These are phyloP conservation scores for Sterna hirundo DNA, from an alignment of 2,113 vertebrate species.

Conservation along the genomic window DNA sequence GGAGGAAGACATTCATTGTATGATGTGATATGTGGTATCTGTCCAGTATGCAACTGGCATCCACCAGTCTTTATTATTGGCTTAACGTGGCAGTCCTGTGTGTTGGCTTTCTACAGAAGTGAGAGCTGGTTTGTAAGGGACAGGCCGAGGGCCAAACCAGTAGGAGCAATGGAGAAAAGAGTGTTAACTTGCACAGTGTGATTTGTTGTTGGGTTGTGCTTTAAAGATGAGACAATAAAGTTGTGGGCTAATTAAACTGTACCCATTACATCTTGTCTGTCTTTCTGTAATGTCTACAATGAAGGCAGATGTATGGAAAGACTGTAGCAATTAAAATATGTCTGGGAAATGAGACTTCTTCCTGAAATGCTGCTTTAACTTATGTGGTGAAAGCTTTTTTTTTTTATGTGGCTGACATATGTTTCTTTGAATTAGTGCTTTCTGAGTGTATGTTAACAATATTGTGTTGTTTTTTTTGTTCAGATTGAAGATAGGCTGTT, in stretches of 20 bases:
- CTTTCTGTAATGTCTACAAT: background rate
- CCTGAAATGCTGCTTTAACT: background rate
- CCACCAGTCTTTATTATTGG: background rate
- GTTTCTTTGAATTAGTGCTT: background rate
- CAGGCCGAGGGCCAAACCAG: background rate
- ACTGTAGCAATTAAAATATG: background rate
- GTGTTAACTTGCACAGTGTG: background rate
- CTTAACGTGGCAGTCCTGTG: background rate
- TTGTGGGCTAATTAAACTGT: background rate
- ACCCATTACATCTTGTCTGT: background rate
- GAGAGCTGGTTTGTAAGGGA: background rate
- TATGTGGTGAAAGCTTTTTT: background rate
- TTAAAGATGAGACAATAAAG: background rate
- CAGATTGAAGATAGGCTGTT: background rate
- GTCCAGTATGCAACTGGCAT: background rate
- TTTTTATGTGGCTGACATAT: background rate
- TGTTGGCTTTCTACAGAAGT: background rate
- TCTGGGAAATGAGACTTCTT: background rate
- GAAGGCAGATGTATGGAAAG: background rate
- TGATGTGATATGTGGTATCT: background rate
- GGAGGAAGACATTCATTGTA: background rate
- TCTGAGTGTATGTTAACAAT: background rate
- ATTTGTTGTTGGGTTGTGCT: background rate
- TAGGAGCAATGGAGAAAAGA: background rate
- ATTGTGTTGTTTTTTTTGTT: background rate